These are phyloP conservation scores for Panonychus citri DNA, from an alignment of 1,140 invertebrate genomes.

Conservation along the genomic window DNA sequence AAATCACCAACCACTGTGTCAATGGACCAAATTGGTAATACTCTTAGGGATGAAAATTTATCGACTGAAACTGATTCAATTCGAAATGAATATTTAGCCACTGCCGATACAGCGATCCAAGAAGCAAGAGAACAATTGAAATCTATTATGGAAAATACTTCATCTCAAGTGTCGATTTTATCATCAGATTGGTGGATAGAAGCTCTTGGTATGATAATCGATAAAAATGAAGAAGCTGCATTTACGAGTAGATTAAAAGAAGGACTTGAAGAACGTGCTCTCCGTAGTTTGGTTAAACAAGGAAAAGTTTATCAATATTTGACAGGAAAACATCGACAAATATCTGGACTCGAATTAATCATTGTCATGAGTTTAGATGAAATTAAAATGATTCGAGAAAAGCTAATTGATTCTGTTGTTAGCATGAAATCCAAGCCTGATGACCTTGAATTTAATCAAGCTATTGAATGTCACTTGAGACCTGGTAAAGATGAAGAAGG, in stretches of 20 bases:
- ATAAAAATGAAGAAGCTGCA: neutral
- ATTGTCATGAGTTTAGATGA: neutral
- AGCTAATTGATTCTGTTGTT: neutral
- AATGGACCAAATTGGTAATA: neutral
- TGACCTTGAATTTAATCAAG: constrained; percentile 27
- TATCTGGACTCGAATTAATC: neutral
- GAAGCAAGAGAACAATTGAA: neutral
- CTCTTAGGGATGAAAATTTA: neutral
- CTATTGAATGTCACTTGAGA: constrained; percentile 40
- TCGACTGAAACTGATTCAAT: neutral
- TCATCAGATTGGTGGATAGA: neutral
- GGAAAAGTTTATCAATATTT: neutral
- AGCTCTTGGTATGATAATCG: neutral
- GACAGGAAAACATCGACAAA: neutral
- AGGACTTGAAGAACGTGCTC: neutral
- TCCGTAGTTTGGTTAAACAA: neutral
- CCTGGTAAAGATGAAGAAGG: constrained; percentile 21
- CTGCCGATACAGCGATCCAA: neutral
- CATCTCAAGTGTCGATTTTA: neutral
- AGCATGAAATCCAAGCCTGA: constrained; percentile 19
- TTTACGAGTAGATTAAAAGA: neutral
- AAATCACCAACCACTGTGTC: neutral
- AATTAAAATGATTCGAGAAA: neutral
- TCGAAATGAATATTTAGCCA: neutral
- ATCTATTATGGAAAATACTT: neutral